Evolutionary conservation across 2,888 invertebrate species (phyloP), one percentile per base, ranked within the genome.

Genomic region (Xestia c-nigrum): DNA sequence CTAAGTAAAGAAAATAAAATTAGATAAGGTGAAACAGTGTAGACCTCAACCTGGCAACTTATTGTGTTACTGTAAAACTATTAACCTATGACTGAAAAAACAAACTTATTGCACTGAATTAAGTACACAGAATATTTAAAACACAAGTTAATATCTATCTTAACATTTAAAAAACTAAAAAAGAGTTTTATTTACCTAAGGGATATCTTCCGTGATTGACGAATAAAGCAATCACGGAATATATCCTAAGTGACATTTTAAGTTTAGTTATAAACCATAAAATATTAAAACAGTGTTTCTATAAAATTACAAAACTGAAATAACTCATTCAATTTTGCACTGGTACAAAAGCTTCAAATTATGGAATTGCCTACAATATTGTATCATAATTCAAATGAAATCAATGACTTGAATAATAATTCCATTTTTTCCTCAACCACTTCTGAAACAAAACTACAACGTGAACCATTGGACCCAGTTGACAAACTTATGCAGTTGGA

Each of bases 401-500:
- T 16, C 46, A 16, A 31, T 31, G 46, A 10, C 21, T 31, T 24
- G 5, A 59, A 59, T 38, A 19, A 43, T 55, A 5, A 31, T 38
- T 59, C n/a, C 3, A 46, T 52, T 83, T 66, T 47, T 83, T 67
- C 40, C 24, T 55, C 5, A 75, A 59, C 5, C 2, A 50, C 7
- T 3, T 52, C 21, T 52, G 10, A 5, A 12, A 24, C 14, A 40
- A 31, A 76, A 59, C 78, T 83, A 87, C 66, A 87, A 74, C 0
- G 87, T 87, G 9, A 88, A 84, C 87, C 87, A 87, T 67, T 87
- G 87, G 0, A 87, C 21, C 87, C 87, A 87, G 55, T 84, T 84
- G 0, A 72, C 71, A 76, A 87, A 87, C 73, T 87, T 87, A 55
- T 87, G 61, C 5, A 86, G 46, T 24, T 87, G 86, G 3, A 87